Conservation (phyloP, 2,113 vertebrate genomes). For the Salvelinus sp. region DNA sequence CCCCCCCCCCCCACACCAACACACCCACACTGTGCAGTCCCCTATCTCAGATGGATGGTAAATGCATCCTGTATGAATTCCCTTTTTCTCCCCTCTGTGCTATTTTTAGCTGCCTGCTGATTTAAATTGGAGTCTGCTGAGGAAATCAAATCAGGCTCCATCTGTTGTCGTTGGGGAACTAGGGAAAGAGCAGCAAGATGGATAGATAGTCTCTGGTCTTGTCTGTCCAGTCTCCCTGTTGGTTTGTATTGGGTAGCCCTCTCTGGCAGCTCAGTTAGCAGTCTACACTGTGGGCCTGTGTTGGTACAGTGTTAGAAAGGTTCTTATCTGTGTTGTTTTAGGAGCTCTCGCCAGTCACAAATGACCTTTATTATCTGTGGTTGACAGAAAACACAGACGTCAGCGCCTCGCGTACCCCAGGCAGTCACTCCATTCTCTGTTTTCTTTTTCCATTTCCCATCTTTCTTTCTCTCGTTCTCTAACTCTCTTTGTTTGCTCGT, state of each 20-base stretch:
- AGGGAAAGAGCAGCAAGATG: neutral
- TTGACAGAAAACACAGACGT: slow-evolving; percentile 51
- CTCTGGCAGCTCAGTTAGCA: neutral
- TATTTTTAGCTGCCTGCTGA: neutral
- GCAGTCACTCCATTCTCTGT: slow-evolving; percentile 37
- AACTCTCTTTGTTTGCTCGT: neutral
- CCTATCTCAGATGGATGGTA: neutral
- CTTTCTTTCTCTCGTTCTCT: neutral
- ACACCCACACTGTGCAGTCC: slow-evolving; percentile 13
- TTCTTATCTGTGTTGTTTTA: slow-evolving; percentile 57
- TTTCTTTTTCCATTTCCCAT: slow-evolving; percentile 52
- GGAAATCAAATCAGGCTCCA: neutral
- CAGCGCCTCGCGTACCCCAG: slow-evolving; percentile 24
- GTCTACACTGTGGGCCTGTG: neutral
- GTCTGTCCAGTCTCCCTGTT: neutral
- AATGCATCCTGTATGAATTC: slow-evolving; percentile 12
- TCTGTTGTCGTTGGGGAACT: neutral
- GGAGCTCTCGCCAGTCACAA: slow-evolving; percentile 26
- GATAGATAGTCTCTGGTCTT: slow-evolving; percentile 3
- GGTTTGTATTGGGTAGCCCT: slow-evolving; percentile 11
- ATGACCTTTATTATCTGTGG: slow-evolving; percentile 63
- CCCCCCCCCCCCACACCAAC: too few relatives aligned
- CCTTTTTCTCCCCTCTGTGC: neutral
- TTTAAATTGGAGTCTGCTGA: neutral
- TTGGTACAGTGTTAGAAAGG: slow-evolving; percentile 21